Conservation (phyloP, 2,113 vertebrate genomes). For the Callipepla californica region DNA sequence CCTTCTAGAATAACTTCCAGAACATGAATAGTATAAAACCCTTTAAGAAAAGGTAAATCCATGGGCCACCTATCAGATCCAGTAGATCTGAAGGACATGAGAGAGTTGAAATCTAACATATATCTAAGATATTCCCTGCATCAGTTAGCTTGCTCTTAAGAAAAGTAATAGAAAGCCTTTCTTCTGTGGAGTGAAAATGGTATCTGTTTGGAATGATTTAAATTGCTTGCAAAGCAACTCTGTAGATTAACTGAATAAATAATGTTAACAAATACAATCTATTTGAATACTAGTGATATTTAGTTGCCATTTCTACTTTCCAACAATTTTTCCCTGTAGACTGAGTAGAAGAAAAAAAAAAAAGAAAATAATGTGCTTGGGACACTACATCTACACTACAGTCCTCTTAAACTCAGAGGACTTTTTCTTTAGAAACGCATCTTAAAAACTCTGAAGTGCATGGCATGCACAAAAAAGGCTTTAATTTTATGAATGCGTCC, state of each 20-base stretch:
- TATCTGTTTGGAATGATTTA: background rate
- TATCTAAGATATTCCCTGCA: background rate
- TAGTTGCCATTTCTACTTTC: background rate
- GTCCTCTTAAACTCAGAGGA: background rate
- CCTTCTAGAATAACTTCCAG: background rate
- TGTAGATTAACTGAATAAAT: background rate
- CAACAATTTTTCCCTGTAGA: background rate
- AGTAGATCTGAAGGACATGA: background rate
- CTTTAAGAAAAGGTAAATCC: background rate
- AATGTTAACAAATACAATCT: background rate
- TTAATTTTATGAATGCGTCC: background rate
- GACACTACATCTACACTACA: background rate
- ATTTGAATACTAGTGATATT: background rate
- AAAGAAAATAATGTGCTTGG: background rate
- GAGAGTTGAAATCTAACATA: background rate
- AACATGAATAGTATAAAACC: background rate
- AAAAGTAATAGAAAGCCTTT: background rate
- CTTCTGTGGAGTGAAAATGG: background rate
- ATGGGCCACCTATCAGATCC: background rate
- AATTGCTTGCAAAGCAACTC: background rate
- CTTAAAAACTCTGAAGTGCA: background rate
- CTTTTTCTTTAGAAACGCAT: background rate
- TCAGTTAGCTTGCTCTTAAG: background rate
- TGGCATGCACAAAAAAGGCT: background rate
- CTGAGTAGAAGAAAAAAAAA: background rate